Conservation (phyloP, 2,113 vertebrate species). For the Mesocricetus auratus region DNA sequence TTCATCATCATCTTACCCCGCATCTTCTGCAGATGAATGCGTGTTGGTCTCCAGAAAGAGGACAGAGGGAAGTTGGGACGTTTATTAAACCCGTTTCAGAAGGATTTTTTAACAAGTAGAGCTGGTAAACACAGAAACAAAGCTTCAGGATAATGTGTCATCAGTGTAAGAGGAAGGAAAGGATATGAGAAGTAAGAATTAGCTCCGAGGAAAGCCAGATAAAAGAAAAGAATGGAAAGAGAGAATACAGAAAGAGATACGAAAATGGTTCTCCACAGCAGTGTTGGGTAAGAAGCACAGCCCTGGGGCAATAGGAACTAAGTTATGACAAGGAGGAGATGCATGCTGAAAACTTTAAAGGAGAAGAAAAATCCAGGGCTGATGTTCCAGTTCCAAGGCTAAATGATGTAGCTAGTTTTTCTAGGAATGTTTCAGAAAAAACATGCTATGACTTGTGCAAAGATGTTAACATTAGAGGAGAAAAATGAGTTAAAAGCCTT, state of each 20-base stretch:
- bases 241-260: neutral
- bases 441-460: neutral
- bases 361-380: neutral
- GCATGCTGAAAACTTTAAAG: neutral
- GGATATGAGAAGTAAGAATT: neutral
- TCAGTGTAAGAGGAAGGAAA: neutral
- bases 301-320: neutral
- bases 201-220: neutral
- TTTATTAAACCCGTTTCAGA: neutral
- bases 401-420: neutral
- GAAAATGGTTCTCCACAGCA: neutral
- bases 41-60: neutral
- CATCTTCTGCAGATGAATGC: rapidly evolving
- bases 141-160: neutral
- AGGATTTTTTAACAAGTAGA: neutral
- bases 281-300: neutral
- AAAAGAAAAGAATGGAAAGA: neutral
- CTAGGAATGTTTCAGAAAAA: neutral
- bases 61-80: neutral
- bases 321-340: neutral
- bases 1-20: rapidly evolving
- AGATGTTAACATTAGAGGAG: no score
- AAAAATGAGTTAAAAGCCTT: neutral
- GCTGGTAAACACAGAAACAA: neutral
- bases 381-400: neutral